Base-by-base conservation (phyloP, 2,113 vertebrate species). In the Myrmecobius fasciatus region DNA sequence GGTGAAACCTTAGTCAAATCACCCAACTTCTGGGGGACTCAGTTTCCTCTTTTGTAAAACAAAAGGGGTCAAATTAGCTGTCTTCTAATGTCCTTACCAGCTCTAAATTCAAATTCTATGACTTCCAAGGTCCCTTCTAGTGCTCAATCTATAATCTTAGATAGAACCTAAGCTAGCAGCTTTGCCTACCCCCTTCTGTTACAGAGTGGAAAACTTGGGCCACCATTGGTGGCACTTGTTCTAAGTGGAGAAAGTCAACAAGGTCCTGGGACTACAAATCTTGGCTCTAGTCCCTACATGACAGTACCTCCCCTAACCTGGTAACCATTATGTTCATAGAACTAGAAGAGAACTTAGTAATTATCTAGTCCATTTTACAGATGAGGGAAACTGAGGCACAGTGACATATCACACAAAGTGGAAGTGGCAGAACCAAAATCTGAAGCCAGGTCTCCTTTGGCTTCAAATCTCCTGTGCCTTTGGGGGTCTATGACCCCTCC, bases 351-450 rank as follows among this genome's bases (percentile, higher is more conserved):
- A 96, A 75, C 8, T 83, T 48, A 94, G 91, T 26, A n/a, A 56
- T 90, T 2, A 89, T 43, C 54, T 93, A 89, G 88, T 95, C 95
- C 93, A 91, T 92, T 94, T 97, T 96, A 93, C 48, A 94, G 43
- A 14, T 94, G 24, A 96, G 92, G 89, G 96, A 95, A 95, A 96
- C 17, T 91, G 52, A 75, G 56, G 53, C 11, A 95, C 49, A 95
- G 11, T 47, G 75, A 43, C 2, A 83, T n/a, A 75, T 43, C 67
- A 83, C 67, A 24, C 17, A 43, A 43, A 20, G 36, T 43, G 28
- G 43, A 83, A 43, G 67, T 83, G 67, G 20, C 17, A 83, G n/a
- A 83, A 7, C n/a, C 8, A 43, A 83, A 7, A 83, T 83, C n/a
- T 43, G 36, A 83, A 43, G 20, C 67, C 67, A 83, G 36, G 7